Percentiles rank a stretch among this genome's conserved stretches.
phyloP scores from a whole-genome alignment of 2,888 invertebrate species.

The Himalopsyche tibetana region DNA sequence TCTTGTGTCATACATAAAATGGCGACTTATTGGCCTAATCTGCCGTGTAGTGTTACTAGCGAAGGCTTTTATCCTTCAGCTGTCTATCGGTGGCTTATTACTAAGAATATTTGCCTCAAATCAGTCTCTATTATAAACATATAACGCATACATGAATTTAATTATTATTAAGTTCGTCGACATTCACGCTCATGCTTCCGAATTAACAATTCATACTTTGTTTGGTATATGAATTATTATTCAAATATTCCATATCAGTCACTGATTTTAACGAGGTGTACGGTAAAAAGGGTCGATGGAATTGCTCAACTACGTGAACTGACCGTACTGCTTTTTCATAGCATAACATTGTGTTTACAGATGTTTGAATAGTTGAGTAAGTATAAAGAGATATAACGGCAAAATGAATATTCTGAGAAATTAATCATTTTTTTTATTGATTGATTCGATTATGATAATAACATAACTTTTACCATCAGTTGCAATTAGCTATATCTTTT shows the following conservation, averaged over 20 bases:
- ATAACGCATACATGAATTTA: constrained; percentile 3
- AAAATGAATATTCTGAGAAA: no score
- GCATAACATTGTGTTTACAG: neutral
- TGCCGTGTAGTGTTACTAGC: no score
- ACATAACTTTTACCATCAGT: no score
- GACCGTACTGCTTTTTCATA: neutral
- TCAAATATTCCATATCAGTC: constrained; percentile 28
- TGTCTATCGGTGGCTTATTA: no score
- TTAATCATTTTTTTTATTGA: no score
- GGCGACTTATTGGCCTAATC: no score
- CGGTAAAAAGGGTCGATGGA: neutral
- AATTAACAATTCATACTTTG: neutral
- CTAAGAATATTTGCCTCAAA: neutral
- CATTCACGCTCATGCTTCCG: constrained; percentile 14
- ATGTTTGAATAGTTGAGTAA: no score
- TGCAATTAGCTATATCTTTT: no score
- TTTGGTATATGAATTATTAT: constrained; percentile 11
- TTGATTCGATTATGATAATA: no score
- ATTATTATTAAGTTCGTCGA: constrained; percentile 33
- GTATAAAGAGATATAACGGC: no score
- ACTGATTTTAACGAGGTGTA: constrained; percentile 13
- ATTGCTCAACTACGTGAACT: neutral
- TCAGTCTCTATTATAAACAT: neutral
- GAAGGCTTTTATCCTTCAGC: no score
- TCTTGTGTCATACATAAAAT: no score